phyloP scores from a whole-genome alignment of 2,888 invertebrate species.

The Teinopalpus imperialis region DNA sequence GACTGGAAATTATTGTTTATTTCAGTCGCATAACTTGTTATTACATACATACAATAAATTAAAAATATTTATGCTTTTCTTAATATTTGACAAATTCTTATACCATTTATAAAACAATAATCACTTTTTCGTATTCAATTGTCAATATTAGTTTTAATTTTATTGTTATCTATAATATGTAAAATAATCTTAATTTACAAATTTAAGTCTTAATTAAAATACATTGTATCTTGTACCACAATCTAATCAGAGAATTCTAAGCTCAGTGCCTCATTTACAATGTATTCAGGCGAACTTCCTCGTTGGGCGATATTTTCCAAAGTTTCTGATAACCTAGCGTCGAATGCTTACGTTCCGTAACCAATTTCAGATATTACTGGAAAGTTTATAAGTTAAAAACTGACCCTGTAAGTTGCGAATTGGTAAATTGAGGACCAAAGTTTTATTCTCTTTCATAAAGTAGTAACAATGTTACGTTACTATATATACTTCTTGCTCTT shows the following conservation, averaged over 20 bases:
- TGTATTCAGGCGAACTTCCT: conserved; percentile 49
- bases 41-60: no score
- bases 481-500: not conserved
- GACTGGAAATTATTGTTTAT: no score
- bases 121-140: no score
- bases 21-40: no score
- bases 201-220: not conserved
- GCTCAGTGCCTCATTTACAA: conserved; percentile 44
- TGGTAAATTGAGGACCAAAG: conserved; percentile 12
- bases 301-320: conserved; percentile 52
- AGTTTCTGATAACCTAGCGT: conserved; percentile 56
- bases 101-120: no score
- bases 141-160: no score
- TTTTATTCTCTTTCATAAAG: conserved; percentile 5
- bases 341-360: conserved; percentile 30
- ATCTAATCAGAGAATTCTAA: conserved; percentile 30
- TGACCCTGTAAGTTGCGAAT: conserved; percentile 17
- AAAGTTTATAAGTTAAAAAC: conserved; percentile 20
- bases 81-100: no score
- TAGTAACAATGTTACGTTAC: conserved; percentile 7
- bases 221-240: conserved; percentile 1
- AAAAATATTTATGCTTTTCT: no score
- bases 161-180: no score
- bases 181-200: no score
- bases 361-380: conserved; percentile 25